Base-by-base conservation (phyloP, 2,113 vertebrate species). In the Platycercus adscitus region DNA sequence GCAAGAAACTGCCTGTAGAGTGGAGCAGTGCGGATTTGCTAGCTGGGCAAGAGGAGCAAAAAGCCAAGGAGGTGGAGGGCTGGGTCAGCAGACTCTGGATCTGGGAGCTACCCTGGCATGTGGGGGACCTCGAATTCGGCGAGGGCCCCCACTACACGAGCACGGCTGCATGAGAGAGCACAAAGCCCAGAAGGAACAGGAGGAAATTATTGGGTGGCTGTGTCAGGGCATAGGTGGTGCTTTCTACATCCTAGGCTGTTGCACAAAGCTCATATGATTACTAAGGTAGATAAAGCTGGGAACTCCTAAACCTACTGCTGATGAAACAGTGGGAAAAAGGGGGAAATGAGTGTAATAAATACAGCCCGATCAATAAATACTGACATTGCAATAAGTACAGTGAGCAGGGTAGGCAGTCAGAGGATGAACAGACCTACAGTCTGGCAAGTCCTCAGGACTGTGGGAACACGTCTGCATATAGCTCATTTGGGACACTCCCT, bases 121-220 rank as follows among this genome's bases (percentile, higher is more conserved):
- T 43, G 0, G 1, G 10, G 12, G 9, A 58, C 11, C 17, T 63
- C 43, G 21, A 56, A 44, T 17, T 13, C 12, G 6, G 17, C 13
- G 11, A 11, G 33, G 39, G 20, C 6, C 10, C 17, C 15, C 0
- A 10, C 61, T 28, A 14, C 35, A 6, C 26, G 18, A 1, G 1
- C 7, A 31, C 0, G 0, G 26, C 70, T 73, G n/a, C 23, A 26
- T 49, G 29, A 92, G 68, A 8, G 50, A 63, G 11, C 2, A 2
- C 2, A 3, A 9, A 33, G 53, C 46, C 43, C 71, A 13, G 49
- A 23, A 66, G 2, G 4, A 44, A 79, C 24, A 52, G 49, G 35
- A 61, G 44, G 44, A 47, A 75, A 68, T 44, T 25, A 11, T 2
- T 65, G 53, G 31, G 68, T 3, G 7, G n/a, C 66, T 56, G 39